Base-by-base conservation (phyloP, 2,113 vertebrate genomes). In the Pangasianodon gigas region DNA sequence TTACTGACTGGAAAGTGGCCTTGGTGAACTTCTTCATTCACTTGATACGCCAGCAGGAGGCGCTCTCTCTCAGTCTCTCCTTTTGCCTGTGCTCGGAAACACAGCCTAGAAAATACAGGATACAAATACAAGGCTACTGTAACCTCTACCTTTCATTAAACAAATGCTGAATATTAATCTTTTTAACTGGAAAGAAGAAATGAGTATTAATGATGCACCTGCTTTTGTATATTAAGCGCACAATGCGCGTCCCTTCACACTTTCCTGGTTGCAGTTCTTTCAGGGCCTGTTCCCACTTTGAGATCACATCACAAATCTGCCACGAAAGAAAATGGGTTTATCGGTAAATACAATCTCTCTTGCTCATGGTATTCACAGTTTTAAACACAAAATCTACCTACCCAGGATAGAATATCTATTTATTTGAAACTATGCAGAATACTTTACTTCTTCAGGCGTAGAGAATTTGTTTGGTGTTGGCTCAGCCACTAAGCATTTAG, bases 271-370 rank as follows among this genome's bases (percentile, higher is more conserved):
- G 96, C 91, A 97, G 84, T 91, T 98, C 97, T 93, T 97, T 98
- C 41, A 98, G 93, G 16, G 97, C 96, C 94, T 97, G 97, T 91
- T 98, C 97, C 97, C 97, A 98, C 90, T 97, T 98, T 75, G 97
- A 98, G 94, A 98, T 98, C 6, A 98, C 96, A 91, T 98, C 97
- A 94, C 97, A 98, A 92, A 98, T 97, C 97, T 98, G 87, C n/a
- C 10, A 81, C 85, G 92, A 56, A 69, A 41, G 4, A 62, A 62
- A 87, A 37, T 65, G 52, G 29, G 82, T 26, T 13, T 52, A 29
- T 41, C 37, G 32, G n/a, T 6, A 32, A 81, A 52, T 48, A 29
- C 46, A 81, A 54, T 82, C 29, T 37, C n/a, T 37, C n/a, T 37
- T 56, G 71, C 9, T 3, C 6, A 77, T n/a, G 11, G 26, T 26